Conservation (phyloP, 2,888 invertebrate genomes). For the Caenorhabditis sp. region DNA sequence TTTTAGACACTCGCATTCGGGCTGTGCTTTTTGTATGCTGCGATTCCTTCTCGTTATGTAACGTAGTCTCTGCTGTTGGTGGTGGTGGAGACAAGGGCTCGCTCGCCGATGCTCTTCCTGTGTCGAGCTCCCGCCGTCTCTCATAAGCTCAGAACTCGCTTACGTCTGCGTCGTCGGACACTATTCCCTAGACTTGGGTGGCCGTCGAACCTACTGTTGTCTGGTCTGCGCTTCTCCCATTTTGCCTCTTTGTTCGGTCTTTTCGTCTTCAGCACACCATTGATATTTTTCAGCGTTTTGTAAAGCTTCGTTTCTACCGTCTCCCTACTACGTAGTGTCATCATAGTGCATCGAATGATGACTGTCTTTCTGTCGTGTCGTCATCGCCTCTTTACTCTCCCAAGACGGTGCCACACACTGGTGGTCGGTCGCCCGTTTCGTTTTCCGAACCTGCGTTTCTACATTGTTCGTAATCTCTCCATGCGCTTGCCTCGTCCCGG, state of each 20-base stretch:
- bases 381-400: too few species aligned
- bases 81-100: conserved; percentile 4
- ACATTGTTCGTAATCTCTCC: background rate
- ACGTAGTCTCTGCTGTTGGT: conserved; percentile 16
- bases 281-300: too few species aligned
- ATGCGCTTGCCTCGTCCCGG: background rate
- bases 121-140: conserved; percentile 2
- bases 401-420: too few species aligned
- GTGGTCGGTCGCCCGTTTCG: too few species aligned
- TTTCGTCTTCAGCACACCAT: too few species aligned
- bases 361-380: too few species aligned
- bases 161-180: background rate
- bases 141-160: background rate
- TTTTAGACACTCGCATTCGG: conserved; percentile 6
- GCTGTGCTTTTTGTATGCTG: conserved; percentile 19
- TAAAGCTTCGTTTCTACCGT: conserved; percentile 1
- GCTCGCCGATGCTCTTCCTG: background rate
- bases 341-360: too few species aligned
- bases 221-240: conserved; percentile 19
- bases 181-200: conserved; percentile 6
- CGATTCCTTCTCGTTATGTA: conserved; percentile 37
- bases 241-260: conserved; percentile 2
- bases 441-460: background rate
- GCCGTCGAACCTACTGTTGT: conserved; percentile 12
- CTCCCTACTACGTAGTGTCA: too few species aligned